phyloP scores from a whole-genome alignment of 1,140 invertebrate species.

The Rhagoletis zephyria region DNA sequence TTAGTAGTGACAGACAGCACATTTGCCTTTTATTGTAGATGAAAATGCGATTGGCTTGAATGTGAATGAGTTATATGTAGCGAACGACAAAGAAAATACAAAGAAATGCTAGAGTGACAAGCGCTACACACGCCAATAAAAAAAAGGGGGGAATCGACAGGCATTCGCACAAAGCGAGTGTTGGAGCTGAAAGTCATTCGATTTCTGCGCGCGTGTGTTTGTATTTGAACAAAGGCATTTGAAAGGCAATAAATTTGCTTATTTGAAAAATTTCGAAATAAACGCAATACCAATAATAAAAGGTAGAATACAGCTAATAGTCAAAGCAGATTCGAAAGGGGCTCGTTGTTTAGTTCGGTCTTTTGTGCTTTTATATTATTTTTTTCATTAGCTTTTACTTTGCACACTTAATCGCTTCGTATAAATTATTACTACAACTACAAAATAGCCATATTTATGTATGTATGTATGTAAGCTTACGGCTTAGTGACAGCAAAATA shows the following conservation, averaged over 20 bases:
- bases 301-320: neutral
- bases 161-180: neutral
- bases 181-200: neutral
- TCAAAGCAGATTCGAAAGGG: neutral
- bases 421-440: neutral
- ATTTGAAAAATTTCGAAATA: neutral
- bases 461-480: no score
- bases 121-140: constrained; percentile 35
- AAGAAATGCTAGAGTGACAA: constrained; percentile 59
- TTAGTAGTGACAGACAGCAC: neutral
- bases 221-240: neutral
- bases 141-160: neutral
- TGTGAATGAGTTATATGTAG: neutral
- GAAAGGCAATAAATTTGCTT: neutral
- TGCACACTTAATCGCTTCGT: neutral
- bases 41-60: constrained; percentile 57
- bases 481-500: no score
- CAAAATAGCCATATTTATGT: no score
- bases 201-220: neutral
- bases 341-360: neutral
- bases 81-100: constrained; percentile 53
- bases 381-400: neutral
- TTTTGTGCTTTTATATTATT: neutral
- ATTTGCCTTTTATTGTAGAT: constrained; percentile 61
- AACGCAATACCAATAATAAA: no score